Conservation (phyloP, 2,113 vertebrate genomes). For the Rhynchomys soricoides region DNA sequence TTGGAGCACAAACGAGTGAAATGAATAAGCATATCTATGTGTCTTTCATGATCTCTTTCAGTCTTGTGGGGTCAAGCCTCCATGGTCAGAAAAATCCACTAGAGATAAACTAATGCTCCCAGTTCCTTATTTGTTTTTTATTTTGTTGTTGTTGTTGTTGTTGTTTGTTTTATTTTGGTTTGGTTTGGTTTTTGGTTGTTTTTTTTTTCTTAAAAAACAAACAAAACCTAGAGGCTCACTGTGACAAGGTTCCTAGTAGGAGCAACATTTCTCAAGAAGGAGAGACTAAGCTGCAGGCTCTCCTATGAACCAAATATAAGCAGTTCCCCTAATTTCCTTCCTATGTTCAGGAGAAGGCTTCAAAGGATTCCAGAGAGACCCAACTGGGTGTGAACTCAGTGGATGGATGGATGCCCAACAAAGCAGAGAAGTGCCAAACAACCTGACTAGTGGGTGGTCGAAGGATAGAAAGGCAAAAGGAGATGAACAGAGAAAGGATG, state of each 20-base stretch:
- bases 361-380: background rate
- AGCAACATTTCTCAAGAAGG: background rate
- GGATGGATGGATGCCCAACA: background rate
- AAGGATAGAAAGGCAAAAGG: no score
- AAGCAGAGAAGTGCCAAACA: fast-evolving
- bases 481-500: background rate
- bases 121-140: background rate
- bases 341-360: background rate
- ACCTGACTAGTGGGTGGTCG: background rate
- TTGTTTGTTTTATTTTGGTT: no score
- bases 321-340: background rate
- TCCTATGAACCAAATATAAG: background rate
- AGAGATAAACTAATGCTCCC: background rate
- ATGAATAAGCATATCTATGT: fast-evolving
- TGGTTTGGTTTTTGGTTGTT: no score
- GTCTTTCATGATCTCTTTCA: no score
- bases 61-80: background rate
- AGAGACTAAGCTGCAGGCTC: background rate
- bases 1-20: fast-evolving
- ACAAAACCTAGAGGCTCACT: background rate
- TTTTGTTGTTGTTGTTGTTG: no score
- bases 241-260: background rate
- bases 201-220: background rate
- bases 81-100: background rate
- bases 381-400: background rate